These are phyloP conservation scores for Prunella fulvescens DNA, from an alignment of 2,113 vertebrate genomes.

Conservation along the genomic window DNA sequence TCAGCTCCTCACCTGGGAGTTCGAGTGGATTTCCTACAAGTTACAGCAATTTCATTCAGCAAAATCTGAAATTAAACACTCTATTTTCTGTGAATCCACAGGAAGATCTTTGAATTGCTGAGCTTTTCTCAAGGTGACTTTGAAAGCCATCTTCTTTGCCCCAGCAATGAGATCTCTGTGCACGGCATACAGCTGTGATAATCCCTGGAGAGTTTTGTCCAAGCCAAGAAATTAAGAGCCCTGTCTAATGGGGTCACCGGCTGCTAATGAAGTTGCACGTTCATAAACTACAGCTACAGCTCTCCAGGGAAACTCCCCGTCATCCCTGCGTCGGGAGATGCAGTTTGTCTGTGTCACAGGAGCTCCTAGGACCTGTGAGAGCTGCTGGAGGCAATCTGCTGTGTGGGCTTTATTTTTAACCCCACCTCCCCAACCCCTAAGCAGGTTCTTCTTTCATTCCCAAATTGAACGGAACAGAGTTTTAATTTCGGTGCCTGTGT, in stretches of 20 bases:
- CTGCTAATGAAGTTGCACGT: constrained; percentile 44
- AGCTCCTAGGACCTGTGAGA: not conserved
- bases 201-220: constrained; percentile 20
- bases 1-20: not conserved
- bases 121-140: constrained; percentile 28
- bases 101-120: not conserved
- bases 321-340: not conserved
- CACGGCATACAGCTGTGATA: not conserved
- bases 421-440: not conserved
- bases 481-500: constrained; percentile 22
- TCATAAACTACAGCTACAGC: constrained; percentile 39
- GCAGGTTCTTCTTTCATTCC: constrained; percentile 50
- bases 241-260: not conserved
- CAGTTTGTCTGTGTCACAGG: not conserved
- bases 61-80: not conserved
- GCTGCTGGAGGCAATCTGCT: not conserved
- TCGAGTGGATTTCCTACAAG: not conserved
- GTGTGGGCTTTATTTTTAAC: not conserved
- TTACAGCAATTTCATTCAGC: not conserved
- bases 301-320: not conserved
- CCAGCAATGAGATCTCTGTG: not conserved
- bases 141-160: not conserved
- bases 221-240: constrained; percentile 22
- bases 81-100: not conserved
- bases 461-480: constrained; percentile 42